Percentiles rank a stretch among this genome's conserved stretches.
These are phyloP conservation scores for Caretta caretta DNA, from an alignment of 2,113 vertebrate species.

Conservation along the genomic window DNA sequence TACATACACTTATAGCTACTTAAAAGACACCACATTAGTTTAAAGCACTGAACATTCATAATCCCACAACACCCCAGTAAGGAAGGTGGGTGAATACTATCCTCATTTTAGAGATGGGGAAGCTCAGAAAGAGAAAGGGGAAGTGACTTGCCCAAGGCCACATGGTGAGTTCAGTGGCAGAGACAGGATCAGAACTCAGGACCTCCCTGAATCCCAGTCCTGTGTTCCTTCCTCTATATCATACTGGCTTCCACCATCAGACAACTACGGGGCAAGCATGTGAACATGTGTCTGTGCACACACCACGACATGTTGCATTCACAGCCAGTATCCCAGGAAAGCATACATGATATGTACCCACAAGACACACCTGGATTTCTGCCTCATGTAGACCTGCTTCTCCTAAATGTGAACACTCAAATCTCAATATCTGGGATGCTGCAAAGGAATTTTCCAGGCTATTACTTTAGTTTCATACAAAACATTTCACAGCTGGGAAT, in stretches of 20 bases:
- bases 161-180: neutral
- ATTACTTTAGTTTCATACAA: neutral
- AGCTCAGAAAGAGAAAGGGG: neutral
- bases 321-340: neutral
- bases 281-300: neutral
- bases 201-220: accelerated
- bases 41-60: neutral
- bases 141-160: neutral
- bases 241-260: neutral
- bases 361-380: neutral
- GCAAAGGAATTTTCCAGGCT: neutral
- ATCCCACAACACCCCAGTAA: neutral
- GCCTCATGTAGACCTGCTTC: neutral
- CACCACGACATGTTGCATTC: neutral
- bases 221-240: neutral
- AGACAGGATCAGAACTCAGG: accelerated
- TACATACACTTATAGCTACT: neutral
- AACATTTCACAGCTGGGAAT: neutral
- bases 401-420: neutral
- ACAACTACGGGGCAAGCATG: neutral
- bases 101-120: neutral
- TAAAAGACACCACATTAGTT: neutral
- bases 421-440: neutral
- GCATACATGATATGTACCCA: neutral
- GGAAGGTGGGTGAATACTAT: neutral